Conservation (phyloP, 2,113 vertebrate species). For the Pelvicachromis taeniatus region DNA sequence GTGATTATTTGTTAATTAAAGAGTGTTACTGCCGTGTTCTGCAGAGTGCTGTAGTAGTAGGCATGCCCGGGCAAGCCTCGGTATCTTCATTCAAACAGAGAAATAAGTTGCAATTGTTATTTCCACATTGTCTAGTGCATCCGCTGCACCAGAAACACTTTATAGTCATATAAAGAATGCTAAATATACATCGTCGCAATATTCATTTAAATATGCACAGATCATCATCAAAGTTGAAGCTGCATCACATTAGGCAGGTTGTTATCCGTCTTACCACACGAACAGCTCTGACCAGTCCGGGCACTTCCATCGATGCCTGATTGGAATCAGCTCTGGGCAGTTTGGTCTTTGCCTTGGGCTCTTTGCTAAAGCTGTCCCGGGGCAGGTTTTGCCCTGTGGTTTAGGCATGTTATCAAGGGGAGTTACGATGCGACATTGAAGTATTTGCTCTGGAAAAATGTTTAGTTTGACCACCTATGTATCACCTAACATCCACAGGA, state of each 20-base stretch:
- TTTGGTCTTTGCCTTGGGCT: background rate
- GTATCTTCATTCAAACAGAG: background rate
- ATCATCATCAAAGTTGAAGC: background rate
- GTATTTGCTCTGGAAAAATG: too few relatives aligned
- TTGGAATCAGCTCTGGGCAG: background rate
- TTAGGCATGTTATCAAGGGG: background rate
- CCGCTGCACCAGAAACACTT: background rate
- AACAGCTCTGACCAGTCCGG: background rate
- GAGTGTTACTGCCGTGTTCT: background rate
- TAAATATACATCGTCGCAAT: background rate
- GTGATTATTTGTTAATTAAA: background rate
- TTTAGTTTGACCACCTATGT: too few relatives aligned
- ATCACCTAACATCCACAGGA: background rate
- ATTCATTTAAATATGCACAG: background rate
- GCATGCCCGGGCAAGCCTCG: slow-evolving; percentile 56
- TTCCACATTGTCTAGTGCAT: background rate
- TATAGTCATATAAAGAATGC: background rate
- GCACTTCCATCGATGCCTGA: background rate
- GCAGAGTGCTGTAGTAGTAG: background rate
- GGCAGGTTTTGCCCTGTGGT: background rate
- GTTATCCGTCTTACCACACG: background rate
- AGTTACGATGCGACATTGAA: background rate
- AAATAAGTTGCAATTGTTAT: background rate
- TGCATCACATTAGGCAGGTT: too few relatives aligned
- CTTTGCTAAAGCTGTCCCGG: background rate